Conservation (phyloP, 1,140 invertebrate genomes). For the Papilio machaon region DNA sequence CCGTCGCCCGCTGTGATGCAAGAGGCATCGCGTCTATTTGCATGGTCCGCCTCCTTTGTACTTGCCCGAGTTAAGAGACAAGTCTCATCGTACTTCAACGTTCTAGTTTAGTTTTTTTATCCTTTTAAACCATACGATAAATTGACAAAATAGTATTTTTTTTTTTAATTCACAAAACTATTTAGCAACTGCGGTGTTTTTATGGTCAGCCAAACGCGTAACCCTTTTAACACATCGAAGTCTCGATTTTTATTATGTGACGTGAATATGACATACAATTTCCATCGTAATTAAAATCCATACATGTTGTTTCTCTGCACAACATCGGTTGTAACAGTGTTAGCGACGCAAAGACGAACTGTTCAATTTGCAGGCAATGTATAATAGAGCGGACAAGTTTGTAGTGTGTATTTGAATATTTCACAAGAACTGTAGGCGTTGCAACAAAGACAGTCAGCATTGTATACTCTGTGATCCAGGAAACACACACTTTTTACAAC, state of each 20-base stretch:
- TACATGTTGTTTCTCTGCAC: neutral
- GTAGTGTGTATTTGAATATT: conserved; percentile 4
- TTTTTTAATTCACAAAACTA: neutral
- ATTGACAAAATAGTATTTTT: neutral
- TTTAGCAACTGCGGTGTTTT: too few relatives aligned
- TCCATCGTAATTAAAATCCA: neutral
- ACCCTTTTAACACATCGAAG: neutral
- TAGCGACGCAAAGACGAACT: neutral
- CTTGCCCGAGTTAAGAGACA: conserved; percentile 20
- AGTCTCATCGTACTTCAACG: conserved; percentile 6
- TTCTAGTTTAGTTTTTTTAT: neutral
- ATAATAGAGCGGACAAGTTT: neutral
- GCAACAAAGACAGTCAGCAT: neutral
- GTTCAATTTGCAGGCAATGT: neutral
- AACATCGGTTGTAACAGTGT: neutral
- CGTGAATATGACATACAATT: neutral
- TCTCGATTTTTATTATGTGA: neutral
- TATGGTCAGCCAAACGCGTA: neutral
- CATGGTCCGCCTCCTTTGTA: conserved; percentile 50
- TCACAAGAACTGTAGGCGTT: neutral
- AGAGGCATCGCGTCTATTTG: conserved; percentile 63
- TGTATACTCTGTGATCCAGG: conserved; percentile 6
- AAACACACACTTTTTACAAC: conserved; percentile 7
- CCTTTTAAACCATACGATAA: neutral
- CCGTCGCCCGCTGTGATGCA: conserved; percentile 62